phyloP scores from a whole-genome alignment of 2,113 vertebrate species.

The Heterocephalus glaber region DNA sequence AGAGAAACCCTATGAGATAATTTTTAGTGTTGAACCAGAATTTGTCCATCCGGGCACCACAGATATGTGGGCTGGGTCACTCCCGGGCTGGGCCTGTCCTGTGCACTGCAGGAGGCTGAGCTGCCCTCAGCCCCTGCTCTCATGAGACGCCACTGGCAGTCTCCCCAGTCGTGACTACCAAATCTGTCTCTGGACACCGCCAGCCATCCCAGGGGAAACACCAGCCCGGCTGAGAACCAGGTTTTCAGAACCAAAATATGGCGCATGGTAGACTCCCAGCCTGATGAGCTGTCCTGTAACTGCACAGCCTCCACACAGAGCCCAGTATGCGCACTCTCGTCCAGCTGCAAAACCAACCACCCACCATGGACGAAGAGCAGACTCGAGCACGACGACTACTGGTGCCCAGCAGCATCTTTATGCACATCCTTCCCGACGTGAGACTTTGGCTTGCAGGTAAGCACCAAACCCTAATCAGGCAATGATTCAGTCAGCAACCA shows the following conservation, averaged over 20 bases:
- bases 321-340: accelerated
- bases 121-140: not conserved
- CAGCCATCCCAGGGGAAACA: accelerated
- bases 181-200: not conserved
- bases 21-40: not conserved
- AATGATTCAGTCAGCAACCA: not conserved
- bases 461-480: not conserved
- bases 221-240: not conserved
- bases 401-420: not conserved
- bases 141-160: not conserved
- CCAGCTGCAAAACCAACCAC: not conserved
- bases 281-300: not conserved
- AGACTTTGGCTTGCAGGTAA: not conserved
- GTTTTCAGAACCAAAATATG: not conserved
- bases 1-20: not conserved
- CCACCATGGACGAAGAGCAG: not conserved
- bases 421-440: too few species aligned
- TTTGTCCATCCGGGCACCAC: not conserved
- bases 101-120: not conserved
- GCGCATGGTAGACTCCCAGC: too few species aligned
- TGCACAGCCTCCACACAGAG: not conserved
- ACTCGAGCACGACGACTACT: too few species aligned
- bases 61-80: too few species aligned
- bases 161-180: not conserved
- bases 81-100: not conserved